Evolutionary conservation across 2,113 vertebrate species (phyloP).

Genomic region (Globicephala melas): DNA sequence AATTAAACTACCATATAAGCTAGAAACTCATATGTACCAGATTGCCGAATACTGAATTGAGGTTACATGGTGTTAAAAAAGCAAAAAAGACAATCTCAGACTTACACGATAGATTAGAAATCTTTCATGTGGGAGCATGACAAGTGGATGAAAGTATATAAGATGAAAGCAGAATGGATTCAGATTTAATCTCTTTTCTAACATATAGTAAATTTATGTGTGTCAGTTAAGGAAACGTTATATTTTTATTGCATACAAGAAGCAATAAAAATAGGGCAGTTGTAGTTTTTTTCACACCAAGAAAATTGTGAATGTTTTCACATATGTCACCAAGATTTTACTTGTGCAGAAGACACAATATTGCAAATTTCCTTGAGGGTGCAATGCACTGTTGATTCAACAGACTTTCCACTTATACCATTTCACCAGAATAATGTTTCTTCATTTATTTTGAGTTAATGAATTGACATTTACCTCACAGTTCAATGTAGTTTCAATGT

Average conservation of each 20-base stretch:
- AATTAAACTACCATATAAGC: neutral
- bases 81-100: neutral
- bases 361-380: neutral
- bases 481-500: neutral
- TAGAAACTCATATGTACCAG: neutral
- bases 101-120: neutral
- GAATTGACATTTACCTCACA: neutral
- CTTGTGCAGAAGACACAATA: neutral
- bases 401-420: neutral
- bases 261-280: constrained; percentile 38
- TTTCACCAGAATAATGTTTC: neutral
- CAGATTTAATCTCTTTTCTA: neutral
- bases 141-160: neutral
- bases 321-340: neutral
- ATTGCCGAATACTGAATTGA: neutral
- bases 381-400: neutral
- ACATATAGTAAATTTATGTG: neutral
- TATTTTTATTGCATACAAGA: neutral
- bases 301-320: neutral
- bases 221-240: neutral
- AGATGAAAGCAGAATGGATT: neutral
- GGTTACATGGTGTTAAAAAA: neutral
- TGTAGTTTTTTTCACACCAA: constrained; percentile 17
- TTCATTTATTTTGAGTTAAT: neutral
- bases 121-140: neutral